Base-by-base conservation (phyloP, 2,113 vertebrate species). In the Rhynchomys soricoides region DNA sequence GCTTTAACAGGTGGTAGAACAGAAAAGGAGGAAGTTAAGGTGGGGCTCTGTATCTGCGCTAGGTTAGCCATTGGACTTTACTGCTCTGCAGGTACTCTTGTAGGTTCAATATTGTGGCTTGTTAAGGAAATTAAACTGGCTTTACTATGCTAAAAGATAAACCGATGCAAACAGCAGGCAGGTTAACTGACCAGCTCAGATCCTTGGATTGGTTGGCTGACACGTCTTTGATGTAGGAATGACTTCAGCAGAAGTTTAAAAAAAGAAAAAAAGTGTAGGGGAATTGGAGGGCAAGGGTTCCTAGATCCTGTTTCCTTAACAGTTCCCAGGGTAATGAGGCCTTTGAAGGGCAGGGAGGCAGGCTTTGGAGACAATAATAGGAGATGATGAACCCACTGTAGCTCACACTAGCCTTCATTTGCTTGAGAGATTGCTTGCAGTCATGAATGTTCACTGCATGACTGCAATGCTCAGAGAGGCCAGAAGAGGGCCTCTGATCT, bases 81-180 rank as follows among this genome's bases (percentile, higher is more conserved):
- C 71, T 59, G 19, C 3, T 66, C 40, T 34, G 29, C 11, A 37
- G 0, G 7, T 31, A 43, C 37, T 43, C 26, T 50, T 86, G 48
- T 13, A 92, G 79, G 57, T 5, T 40, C 68, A 68, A 75, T 55
- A 45, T 40, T 74, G 52, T 48, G n/a, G 48, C 73, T 55, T 79
- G 68, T 68, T 68, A 90, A 83, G 83, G 48, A 89, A 91, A 70
- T 83, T 40, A 96, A 90, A 93, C 8, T 73, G 0, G 0, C 52
- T 94, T 90, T 62, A 37, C 71, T 94, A 64, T 86, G n/a, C 92
- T 86, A 83, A 71, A 86, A 95, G 43, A 73, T 78, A 79, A 91
- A 83, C 17, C 92, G 78, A 50, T 59, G 59, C 1, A 52, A 86
- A 34, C 81, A n/a, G 50, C 43, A 79, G 81, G 15, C 91, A 92